Base-by-base conservation (phyloP, 1,140 invertebrate genomes). In the Delia radicum region DNA sequence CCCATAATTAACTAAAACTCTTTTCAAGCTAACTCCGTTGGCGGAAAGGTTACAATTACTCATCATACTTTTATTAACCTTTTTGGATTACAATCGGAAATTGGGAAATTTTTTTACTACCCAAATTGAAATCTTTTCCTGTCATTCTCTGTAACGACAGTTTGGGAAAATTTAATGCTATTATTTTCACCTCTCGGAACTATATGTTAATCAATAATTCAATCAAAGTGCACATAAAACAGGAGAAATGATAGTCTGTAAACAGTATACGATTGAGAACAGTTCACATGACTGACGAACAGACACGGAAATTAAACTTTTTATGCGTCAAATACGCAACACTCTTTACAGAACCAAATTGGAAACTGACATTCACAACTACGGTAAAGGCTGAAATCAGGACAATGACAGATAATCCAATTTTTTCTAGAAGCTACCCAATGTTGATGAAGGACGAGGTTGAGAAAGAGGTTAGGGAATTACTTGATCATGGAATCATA, bases 401-500 rank as follows among this genome's bases (percentile, higher is more conserved):
- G n/a, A n/a, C n/a, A n/a, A n/a, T n/a, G n/a, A n/a, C n/a, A n/a
- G n/a, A n/a, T n/a, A n/a, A n/a, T n/a, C n/a, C n/a, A n/a, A n/a
- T n/a, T n/a, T n/a, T n/a, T n/a, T n/a, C n/a, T n/a, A n/a, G n/a
- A n/a, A n/a, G n/a, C n/a, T n/a, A n/a, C n/a, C n/a, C n/a, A n/a
- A n/a, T n/a, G n/a, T n/a, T n/a, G n/a, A n/a, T n/a, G n/a, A n/a
- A n/a, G n/a, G n/a, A n/a, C n/a, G n/a, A n/a, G n/a, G n/a, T n/a
- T n/a, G n/a, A n/a, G n/a, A n/a, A n/a, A n/a, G n/a, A n/a, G n/a
- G n/a, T n/a, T n/a, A n/a, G n/a, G n/a, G n/a, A n/a, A 76, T 62
- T 83, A 27, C 24, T 82, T 12, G 73, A 80, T 18, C 67, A 82
- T 21, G 75, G 77, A 31, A 81, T 86, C 18, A 82, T 83, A 10